Evolutionary conservation across 2,888 invertebrate species (phyloP), one percentile per base, ranked within the genome.

Genomic region (Phrixothrix hirtus): DNA sequence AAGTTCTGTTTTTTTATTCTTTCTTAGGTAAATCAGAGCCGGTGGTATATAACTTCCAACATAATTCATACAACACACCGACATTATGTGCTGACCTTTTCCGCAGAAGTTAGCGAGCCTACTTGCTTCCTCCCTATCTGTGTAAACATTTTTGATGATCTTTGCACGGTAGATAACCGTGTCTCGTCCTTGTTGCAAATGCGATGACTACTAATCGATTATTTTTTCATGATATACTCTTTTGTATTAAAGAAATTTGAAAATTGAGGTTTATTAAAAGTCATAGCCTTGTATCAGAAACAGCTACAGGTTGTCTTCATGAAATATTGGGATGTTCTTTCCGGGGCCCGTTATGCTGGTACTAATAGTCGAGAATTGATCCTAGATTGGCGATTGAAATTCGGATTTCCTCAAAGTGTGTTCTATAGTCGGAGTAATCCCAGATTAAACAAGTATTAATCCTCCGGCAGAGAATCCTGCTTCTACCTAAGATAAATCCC

Each of bases 131-230:
- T 39, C 4, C 16, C 39, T 7, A 30, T 39, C 30, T 16, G 15
- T 10, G 30, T 30, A 30, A 39, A 11, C 10, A 39, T 17, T 39
- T 39, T 30, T 30, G 39, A 30, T 17, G 29, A 11, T 30, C 30
- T 30, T 36, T 73, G 72, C 1, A 76, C 73, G 2, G 73, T 75
- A 14, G 73, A 70, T 3, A 73, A 47, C 1, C 65, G 69, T 14
- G 71, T 69, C 61, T 76, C 72, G 59, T 75, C 72, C 15, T 67
- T 25, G 25, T 30, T 36, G 41, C 64, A 75, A 21, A 75, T 69
- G 16, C 61, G 50, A 11, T 61, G 43, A 14, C 61, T 57, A 2
- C 38, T 25, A 46, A 59, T 44, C 6, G 60, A 47, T 10, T 43
- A 32, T 5, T 17, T 29, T 41, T n/a, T n/a, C n/a, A n/a, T n/a